Evolutionary conservation across 2,888 invertebrate species (phyloP).

Genomic region (Octonoba sinensis): DNA sequence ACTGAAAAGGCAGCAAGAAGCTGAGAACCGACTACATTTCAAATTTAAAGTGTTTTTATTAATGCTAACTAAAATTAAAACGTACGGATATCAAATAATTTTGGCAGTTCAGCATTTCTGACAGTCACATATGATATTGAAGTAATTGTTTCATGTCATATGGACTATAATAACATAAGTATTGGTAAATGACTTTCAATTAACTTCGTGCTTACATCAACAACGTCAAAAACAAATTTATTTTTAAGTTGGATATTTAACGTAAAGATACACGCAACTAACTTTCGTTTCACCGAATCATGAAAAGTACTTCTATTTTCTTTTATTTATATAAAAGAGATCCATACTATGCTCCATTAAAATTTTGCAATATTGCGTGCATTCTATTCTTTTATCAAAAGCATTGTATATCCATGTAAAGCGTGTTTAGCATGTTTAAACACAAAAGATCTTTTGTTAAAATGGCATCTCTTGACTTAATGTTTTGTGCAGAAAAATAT

Average conservation of each 20-base stretch:
- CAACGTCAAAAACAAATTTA: too few relatives aligned
- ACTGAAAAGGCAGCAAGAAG: too few relatives aligned
- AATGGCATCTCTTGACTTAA: constrained; percentile 6
- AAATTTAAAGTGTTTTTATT: too few relatives aligned
- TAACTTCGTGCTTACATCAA: too few relatives aligned
- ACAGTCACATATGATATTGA: too few relatives aligned
- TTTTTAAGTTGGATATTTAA: not conserved
- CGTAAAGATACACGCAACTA: not conserved
- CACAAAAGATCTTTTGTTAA: not conserved
- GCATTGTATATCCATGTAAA: not conserved
- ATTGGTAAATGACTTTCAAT: too few relatives aligned
- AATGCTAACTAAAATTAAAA: too few relatives aligned
- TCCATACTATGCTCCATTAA: constrained; percentile 7
- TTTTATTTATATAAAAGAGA: not conserved
- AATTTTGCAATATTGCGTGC: not conserved
- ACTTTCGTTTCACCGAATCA: not conserved
- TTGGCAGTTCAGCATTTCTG: too few relatives aligned
- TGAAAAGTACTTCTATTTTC: not conserved
- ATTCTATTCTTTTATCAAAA: constrained; percentile 10
- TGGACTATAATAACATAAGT: too few relatives aligned
- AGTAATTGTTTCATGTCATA: too few relatives aligned
- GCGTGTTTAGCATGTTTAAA: constrained; percentile 9
- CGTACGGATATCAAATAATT: too few relatives aligned
- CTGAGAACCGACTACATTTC: too few relatives aligned
- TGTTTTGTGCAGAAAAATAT: not conserved